phyloP scores from a whole-genome alignment of 2,797 vertebrate species.

The Sebastes trivittatus region DNA sequence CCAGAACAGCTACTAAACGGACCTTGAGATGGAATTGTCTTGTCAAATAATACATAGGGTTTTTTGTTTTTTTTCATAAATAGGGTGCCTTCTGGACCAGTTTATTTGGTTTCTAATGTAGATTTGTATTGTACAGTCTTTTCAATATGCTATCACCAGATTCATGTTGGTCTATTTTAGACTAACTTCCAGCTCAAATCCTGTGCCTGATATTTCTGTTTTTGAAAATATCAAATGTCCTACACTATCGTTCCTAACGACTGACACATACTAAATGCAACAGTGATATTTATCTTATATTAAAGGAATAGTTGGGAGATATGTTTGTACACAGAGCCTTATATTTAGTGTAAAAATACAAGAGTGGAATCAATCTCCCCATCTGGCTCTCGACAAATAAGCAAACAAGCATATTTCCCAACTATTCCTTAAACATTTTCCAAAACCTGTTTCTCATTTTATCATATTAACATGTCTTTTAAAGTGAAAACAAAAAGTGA shows the following conservation, averaged over 20 bases:
- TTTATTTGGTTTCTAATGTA: constrained; percentile 26
- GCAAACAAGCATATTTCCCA: not conserved
- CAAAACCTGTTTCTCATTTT: not conserved
- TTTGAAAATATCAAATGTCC: not conserved
- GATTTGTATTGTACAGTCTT: constrained; percentile 14
- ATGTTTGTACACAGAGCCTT: not conserved
- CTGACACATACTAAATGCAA: not conserved
- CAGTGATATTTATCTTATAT: not conserved
- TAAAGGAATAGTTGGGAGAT: not conserved
- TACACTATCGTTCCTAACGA: not conserved
- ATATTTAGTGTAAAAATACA: no score
- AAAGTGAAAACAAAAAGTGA: not conserved
- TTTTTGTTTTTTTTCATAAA: not conserved
- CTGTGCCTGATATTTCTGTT: constrained; percentile 35
- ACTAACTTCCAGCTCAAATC: constrained; percentile 14
- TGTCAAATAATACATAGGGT: not conserved
- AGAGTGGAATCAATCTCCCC: not conserved
- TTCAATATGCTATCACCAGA: constrained; percentile 8
- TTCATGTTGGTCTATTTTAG: constrained; percentile 26
- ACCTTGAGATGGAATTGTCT: not conserved
- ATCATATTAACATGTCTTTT: not conserved
- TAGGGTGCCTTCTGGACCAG: constrained; percentile 58
- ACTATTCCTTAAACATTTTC: not conserved
- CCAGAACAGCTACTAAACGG: not conserved
- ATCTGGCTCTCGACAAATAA: not conserved